These are phyloP conservation scores for Lymantria dispar DNA, from an alignment of 2,888 invertebrate genomes.

Conservation along the genomic window DNA sequence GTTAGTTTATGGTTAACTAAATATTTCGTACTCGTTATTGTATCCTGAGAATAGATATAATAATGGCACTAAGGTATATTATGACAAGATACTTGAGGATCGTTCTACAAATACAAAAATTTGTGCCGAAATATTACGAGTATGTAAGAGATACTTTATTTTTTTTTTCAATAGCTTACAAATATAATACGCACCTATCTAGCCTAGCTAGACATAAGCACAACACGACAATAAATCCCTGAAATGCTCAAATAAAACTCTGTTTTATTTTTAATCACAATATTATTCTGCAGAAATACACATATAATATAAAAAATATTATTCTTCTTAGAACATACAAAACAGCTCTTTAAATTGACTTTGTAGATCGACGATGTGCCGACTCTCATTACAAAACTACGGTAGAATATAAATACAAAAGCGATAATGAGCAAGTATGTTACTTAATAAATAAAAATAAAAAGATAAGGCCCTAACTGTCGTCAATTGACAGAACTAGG, in stretches of 20 bases:
- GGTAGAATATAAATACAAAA: constrained; percentile 63
- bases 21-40: constrained; percentile 61
- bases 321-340: constrained; percentile 55
- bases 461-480: constrained; percentile 27
- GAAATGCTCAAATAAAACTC: constrained; percentile 81
- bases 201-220: constrained; percentile 76
- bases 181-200: constrained; percentile 60
- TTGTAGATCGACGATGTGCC: constrained; percentile 53
- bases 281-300: constrained; percentile 72
- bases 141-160: constrained; percentile 52
- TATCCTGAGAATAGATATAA: constrained; percentile 65
- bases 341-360: constrained; percentile 74
- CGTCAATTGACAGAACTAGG: constrained; percentile 26
- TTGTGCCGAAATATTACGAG: constrained; percentile 56
- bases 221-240: constrained; percentile 72
- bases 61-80: constrained; percentile 76
- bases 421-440: constrained; percentile 72
- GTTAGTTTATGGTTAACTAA: constrained; percentile 74
- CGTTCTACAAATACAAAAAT: constrained; percentile 42
- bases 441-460: constrained; percentile 52
- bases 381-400: constrained; percentile 45
- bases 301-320: constrained; percentile 67
- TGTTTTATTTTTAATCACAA: constrained; percentile 80
- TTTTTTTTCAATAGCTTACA: constrained; percentile 50
- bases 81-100: constrained; percentile 72